Conservation (phyloP, 2,888 invertebrate genomes). For the Polydesmus complanatus region DNA sequence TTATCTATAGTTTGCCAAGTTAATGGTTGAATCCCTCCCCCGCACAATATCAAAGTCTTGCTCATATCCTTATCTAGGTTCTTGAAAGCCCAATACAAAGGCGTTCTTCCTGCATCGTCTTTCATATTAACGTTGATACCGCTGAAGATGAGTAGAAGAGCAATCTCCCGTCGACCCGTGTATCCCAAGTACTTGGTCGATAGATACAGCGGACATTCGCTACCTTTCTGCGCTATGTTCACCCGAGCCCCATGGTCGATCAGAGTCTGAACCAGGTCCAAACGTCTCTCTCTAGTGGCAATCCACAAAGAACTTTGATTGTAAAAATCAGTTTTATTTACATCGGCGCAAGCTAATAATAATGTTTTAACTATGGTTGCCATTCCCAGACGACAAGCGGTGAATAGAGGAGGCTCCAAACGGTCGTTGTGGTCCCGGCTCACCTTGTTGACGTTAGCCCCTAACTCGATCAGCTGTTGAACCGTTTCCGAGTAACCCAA, state of each 20-base stretch:
- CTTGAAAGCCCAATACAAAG: constrained; percentile 20
- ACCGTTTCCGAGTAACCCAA: constrained; percentile 28
- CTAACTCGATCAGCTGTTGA: constrained; percentile 26
- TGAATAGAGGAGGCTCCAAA: constrained; percentile 31
- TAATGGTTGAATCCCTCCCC: background rate
- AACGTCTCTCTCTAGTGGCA: constrained; percentile 16
- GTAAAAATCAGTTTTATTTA: constrained; percentile 28
- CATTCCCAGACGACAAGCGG: constrained; percentile 31
- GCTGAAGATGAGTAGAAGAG: constrained; percentile 17
- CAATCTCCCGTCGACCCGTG: constrained; percentile 20
- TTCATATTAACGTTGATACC: constrained; percentile 19
- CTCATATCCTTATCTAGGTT: background rate
- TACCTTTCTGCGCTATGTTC: constrained; percentile 16
- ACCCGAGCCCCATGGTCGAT: constrained; percentile 19
- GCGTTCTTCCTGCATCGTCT: constrained; percentile 19
- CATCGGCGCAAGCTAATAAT: constrained; percentile 28
- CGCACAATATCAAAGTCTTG: background rate
- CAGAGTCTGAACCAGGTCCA: constrained; percentile 20
- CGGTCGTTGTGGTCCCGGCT: constrained; percentile 30
- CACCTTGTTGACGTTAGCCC: constrained; percentile 29
- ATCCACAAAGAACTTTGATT: constrained; percentile 28
- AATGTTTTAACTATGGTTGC: constrained; percentile 28
- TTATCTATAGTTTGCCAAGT: background rate
- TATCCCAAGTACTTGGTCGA: constrained; percentile 20
- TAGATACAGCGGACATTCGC: constrained; percentile 23